Percentiles rank a stretch among this genome's conserved stretches.
phyloP scores from a whole-genome alignment of 2,888 invertebrate genomes.

The Lottia scabra region DNA sequence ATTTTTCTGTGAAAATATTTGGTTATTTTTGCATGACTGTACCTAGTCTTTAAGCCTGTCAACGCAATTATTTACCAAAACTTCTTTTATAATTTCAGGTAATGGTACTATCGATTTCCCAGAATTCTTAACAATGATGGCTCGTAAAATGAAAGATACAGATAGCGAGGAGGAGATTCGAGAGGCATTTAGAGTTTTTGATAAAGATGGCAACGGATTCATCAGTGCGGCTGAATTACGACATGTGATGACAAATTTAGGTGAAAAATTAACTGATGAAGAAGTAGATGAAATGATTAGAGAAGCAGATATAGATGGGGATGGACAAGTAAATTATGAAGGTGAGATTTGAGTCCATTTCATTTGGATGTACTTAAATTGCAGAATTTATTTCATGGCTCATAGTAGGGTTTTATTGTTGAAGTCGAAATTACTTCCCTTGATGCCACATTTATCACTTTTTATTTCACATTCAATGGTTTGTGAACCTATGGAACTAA shows the following conservation, averaged over 20 bases:
- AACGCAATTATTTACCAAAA: too few relatives aligned
- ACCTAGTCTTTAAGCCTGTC: too few relatives aligned
- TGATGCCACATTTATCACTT: too few relatives aligned
- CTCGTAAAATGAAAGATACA: constrained; percentile 19
- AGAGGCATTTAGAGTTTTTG: constrained; percentile 99
- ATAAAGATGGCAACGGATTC: constrained; percentile 99
- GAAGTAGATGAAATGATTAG: constrained; percentile 99
- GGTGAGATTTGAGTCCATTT: constrained; percentile 71
- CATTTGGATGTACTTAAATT: too few relatives aligned
- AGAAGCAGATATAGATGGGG: constrained; percentile 94
- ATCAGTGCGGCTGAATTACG: constrained; percentile 99
- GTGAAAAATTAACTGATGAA: constrained; percentile 99
- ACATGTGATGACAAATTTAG: constrained; percentile 97
- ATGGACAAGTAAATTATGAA: constrained; percentile 36
- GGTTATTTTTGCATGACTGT: too few relatives aligned
- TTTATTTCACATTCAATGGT: too few relatives aligned
- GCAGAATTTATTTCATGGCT: too few relatives aligned
- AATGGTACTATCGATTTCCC: constrained; percentile 99
- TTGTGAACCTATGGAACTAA: too few relatives aligned
- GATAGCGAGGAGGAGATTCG: constrained; percentile 65
- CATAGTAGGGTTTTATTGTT: too few relatives aligned
- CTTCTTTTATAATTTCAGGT: constrained; percentile 63
- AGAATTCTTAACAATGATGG: constrained; percentile 99
- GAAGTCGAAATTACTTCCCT: too few relatives aligned
- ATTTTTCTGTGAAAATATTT: too few relatives aligned